Base-by-base conservation (phyloP, 2,113 vertebrate genomes). In the Phrynocephalus versicolor region DNA sequence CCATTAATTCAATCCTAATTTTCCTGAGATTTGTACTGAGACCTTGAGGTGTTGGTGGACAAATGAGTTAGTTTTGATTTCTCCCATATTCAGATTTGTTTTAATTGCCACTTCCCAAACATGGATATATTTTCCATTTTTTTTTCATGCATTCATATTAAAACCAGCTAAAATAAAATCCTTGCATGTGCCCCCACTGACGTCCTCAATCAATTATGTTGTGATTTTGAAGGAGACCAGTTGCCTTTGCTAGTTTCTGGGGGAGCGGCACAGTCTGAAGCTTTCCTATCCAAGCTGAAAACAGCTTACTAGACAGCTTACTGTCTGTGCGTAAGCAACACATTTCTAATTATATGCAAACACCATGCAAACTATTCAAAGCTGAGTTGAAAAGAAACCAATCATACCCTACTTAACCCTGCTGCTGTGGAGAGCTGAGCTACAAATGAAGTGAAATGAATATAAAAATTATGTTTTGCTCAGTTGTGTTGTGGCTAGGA, bases 401-500 rank as follows among this genome's bases (percentile, higher is more conserved):
- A 81, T 86, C 84, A 86, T 79, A 81, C 78, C 78, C 70, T 86
- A 81, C 78, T 86, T 86, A 86, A 86, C 84, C 84, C 67, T 81
- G 84, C 84, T 86, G 84, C 58, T 81, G 78, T 80, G 78, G 78
- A 86, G 58, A 81, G 84, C 84, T 57, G 70, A 86, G 84, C 81
- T 86, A 86, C 84, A 86, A 86, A 86, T 86, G 84, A 86, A 81
- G 84, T 86, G 84, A 81, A 86, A 86, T 86, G 84, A 86, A 86
- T 81, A 81, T 86, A 86, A 86, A 85, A 86, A 86, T 86, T 86
- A 81, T 57, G 78, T 86, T 86, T 86, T 81, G 70, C 79, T 86
- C 23, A 55, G 70, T 81, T 65, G 39, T 73, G 58, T 81, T 86
- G 78, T 80, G 79, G 77, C 78, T 86, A 86, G 64, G 41, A 81